These are phyloP conservation scores for Patella depressa DNA, from an alignment of 2,888 invertebrate species.

Conservation along the genomic window DNA sequence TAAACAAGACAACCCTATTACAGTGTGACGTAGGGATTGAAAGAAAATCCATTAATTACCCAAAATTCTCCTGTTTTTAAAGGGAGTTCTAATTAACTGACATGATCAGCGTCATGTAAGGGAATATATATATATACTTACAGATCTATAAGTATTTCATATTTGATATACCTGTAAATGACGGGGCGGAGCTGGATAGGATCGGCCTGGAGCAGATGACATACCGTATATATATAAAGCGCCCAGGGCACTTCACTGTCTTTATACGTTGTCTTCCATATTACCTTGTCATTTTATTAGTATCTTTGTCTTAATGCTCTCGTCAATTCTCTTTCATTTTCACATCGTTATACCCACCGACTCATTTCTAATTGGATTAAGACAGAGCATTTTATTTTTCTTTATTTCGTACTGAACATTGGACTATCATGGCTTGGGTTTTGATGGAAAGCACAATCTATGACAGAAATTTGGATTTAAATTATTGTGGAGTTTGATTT, in stretches of 20 bases:
- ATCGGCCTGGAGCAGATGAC: not conserved
- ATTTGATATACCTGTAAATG: too few species aligned
- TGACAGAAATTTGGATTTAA: not conserved
- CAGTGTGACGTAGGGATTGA: too few species aligned
- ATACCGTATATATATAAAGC: not conserved
- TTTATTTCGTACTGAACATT: not conserved
- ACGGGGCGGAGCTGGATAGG: not conserved
- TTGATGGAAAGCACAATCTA: too few species aligned
- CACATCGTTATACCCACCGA: not conserved
- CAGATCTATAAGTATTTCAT: too few species aligned
- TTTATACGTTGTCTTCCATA: not conserved
- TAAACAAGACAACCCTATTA: too few species aligned
- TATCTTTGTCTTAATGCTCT: not conserved
- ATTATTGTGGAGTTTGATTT: not conserved
- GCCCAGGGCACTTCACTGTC: not conserved
- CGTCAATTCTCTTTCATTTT: conserved; percentile 1
- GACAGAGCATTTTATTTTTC: not conserved
- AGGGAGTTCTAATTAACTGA: too few species aligned
- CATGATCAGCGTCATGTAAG: too few species aligned
- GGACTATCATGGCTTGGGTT: too few species aligned
- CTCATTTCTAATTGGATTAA: not conserved
- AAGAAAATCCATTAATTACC: too few species aligned
- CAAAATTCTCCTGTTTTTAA: too few species aligned
- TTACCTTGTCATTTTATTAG: not conserved
- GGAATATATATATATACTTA: too few species aligned